Evolutionary conservation across 2,113 vertebrate species (phyloP).

Genomic region (Lycocorax pyrrhopterus): DNA sequence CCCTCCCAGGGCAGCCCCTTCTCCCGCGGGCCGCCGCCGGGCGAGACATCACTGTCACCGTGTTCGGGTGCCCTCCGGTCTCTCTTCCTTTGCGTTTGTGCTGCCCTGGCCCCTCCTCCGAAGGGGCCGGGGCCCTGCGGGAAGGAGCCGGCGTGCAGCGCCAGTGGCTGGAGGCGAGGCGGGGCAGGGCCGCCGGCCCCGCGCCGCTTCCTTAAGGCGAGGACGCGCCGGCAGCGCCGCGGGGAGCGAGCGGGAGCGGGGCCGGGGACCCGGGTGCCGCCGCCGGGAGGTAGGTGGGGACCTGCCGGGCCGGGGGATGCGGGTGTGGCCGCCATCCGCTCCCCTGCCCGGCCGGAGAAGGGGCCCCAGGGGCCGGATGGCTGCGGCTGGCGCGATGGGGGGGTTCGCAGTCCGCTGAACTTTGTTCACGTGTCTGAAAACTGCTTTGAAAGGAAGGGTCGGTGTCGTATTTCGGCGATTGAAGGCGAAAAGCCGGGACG

Average conservation of each 20-base stretch:
- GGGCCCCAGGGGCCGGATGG: neutral
- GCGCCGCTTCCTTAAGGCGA: neutral
- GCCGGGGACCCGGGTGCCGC: neutral
- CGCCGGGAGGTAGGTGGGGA: neutral
- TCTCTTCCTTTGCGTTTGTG: neutral
- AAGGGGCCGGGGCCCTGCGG: neutral
- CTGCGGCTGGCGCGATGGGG: neutral
- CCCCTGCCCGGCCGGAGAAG: neutral
- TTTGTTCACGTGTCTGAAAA: neutral
- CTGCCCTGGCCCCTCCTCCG: conserved; percentile 39
- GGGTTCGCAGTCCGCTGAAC: neutral
- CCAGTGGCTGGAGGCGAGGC: neutral
- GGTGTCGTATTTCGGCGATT: neutral
- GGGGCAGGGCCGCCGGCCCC: neutral
- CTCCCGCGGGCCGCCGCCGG: neutral
- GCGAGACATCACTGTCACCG: neutral
- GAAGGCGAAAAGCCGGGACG: neutral
- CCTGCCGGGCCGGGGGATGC: no score
- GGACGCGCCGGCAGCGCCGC: neutral
- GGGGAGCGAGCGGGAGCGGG: neutral
- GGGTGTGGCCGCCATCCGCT: neutral
- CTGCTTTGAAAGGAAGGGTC: neutral
- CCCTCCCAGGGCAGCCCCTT: neutral
- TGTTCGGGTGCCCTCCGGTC: neutral
- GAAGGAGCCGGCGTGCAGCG: neutral